These are phyloP conservation scores for Drosophila atroscutellata DNA, from an alignment of 2,888 invertebrate species.

Conservation along the genomic window DNA sequence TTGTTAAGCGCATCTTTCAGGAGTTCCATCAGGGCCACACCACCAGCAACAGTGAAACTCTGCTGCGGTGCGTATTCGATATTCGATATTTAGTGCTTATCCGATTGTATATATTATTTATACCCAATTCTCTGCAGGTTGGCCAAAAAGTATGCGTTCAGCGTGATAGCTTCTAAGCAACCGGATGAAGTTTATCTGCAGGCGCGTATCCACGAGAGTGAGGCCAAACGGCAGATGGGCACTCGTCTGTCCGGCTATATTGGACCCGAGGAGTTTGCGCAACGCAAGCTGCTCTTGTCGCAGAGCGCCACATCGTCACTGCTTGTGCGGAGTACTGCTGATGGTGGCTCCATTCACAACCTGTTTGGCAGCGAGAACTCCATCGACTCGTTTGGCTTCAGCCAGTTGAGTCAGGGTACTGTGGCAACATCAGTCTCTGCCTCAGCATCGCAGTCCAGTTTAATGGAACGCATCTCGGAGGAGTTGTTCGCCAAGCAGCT, in stretches of 20 bases:
- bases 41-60: conserved; percentile 91
- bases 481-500: conserved; percentile 56
- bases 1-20: conserved; percentile 88
- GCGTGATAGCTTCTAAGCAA: conserved; percentile 88
- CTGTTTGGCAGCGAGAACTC: conserved; percentile 79
- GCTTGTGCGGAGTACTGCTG: conserved; percentile 17
- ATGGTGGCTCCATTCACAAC: conserved; percentile 64
- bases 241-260: conserved; percentile 82
- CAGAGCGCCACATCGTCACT: conserved; percentile 42
- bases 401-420: conserved; percentile 70
- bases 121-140: conserved; percentile 84
- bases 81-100: not conserved
- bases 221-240: conserved; percentile 68
- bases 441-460: conserved; percentile 62
- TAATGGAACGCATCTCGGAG: conserved; percentile 67
- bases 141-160: conserved; percentile 88
- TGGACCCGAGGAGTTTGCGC: conserved; percentile 83
- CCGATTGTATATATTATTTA: not conserved
- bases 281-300: conserved; percentile 67
- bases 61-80: conserved; percentile 87
- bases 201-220: conserved; percentile 79
- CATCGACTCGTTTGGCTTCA: conserved; percentile 75
- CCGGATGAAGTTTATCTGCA: conserved; percentile 87
- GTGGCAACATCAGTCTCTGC: conserved; percentile 34
- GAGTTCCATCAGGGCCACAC: conserved; percentile 87